Base-by-base conservation (phyloP, 2,113 vertebrate genomes). In the Xyliphius kryptos region DNA sequence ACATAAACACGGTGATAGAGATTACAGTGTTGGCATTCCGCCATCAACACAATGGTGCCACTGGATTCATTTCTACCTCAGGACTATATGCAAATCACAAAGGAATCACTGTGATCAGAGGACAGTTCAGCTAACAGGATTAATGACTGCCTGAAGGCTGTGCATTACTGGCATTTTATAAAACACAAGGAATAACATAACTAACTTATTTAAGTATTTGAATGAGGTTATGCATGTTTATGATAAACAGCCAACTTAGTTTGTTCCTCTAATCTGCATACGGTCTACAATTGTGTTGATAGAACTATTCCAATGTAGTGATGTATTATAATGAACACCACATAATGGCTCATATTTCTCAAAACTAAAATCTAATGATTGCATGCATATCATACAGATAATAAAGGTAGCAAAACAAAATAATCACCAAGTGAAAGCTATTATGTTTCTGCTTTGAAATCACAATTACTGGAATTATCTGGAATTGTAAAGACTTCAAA, bases 1-100 rank as follows among this genome's bases (percentile, higher is more conserved):
- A 53, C 53, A 67, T 67, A 40, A 67, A 67, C 63, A 63, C 53
- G 20, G 46, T 21, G 32, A 13, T 49, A 57, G 38, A 43, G 63
- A 67, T 62, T 59, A 53, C 41, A 37, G 37, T 20, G 12, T 37
- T 59, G 66, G 61, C 55, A 63, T 56, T 26, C 43, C 9, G 41
- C 19, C 40, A 53, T 48, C 32, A 17, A 50, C 61, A 63, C 63
- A 67, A 69, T 21, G 36, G 43, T 63, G 56, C 12, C 59, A 70
- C 47, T 70, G 43, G 58, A 16, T 55, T 49, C 55, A 60, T 59
- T 72, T 67, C 49, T 14, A 67, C 19, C 41, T 26, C 40, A 47
- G 51, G 38, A 12, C 40, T 26, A 50, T 63, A 59, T 63, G 59
- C 41, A 72, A n/a, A 37, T 67, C 32, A 46, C 54, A 54, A n/a